These are phyloP conservation scores for Ricordea florida DNA, from an alignment of 92 coral and sea anemone genomes.

Conservation along the genomic window DNA sequence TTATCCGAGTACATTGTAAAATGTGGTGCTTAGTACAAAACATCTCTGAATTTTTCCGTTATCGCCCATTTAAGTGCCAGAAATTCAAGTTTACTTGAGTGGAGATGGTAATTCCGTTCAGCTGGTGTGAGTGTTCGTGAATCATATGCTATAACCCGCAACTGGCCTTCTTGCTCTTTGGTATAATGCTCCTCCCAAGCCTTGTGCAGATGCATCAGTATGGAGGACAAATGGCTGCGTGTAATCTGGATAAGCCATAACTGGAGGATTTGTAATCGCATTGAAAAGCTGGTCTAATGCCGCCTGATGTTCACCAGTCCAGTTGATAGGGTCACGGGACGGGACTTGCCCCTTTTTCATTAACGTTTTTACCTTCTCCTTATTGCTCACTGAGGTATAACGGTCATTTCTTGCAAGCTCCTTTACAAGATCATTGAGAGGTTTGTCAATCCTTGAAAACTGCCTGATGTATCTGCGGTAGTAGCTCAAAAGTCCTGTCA, in stretches of 20 bases:
- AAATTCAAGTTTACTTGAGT: constrained; percentile 5
- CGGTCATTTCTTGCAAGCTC: no score
- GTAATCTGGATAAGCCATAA: constrained; percentile 16
- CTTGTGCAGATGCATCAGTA: constrained; percentile 15
- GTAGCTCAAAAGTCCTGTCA: no score
- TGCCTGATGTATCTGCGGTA: no score
- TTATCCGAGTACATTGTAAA: not conserved
- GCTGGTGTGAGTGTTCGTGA: constrained; percentile 3
- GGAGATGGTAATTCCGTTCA: not conserved
- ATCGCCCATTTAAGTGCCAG: constrained; percentile 2
- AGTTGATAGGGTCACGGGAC: not conserved
- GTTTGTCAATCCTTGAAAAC: not conserved
- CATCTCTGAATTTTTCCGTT: constrained; percentile 4
- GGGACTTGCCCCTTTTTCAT: not conserved
- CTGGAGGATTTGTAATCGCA: constrained; percentile 13
- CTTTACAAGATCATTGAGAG: not conserved
- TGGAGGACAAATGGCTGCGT: constrained; percentile 6
- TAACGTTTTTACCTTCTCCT: not conserved
- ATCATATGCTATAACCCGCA: not conserved
- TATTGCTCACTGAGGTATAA: no score
- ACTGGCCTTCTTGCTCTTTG: not conserved
- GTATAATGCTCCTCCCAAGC: constrained; percentile 12
- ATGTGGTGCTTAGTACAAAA: not conserved
- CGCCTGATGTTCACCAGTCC: not conserved
- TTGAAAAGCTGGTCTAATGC: constrained; percentile 7